Percentiles rank a stretch among this genome's conserved stretches.
phyloP scores from a whole-genome alignment of 2,888 invertebrate species.

The Sphaerophoria rueppellii region DNA sequence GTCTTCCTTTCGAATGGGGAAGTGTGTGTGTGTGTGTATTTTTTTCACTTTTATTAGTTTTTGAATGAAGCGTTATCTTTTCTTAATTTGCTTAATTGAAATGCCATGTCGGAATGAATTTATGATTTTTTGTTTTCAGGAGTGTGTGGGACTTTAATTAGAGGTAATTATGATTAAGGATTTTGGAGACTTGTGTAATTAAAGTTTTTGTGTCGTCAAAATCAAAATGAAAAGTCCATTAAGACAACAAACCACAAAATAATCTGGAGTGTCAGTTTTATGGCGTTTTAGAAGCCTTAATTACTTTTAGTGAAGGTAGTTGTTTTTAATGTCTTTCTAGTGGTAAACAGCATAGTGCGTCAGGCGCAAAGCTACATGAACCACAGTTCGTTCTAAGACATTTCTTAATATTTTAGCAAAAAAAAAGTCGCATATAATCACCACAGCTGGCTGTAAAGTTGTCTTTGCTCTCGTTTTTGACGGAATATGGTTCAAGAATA shows the following conservation, averaged over 20 bases:
- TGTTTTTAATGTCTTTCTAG: too few species aligned
- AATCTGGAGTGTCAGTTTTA: not conserved
- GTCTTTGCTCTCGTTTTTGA: too few species aligned
- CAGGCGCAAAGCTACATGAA: too few species aligned
- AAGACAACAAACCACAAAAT: not conserved
- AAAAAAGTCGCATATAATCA: too few species aligned
- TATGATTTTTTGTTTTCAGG: not conserved
- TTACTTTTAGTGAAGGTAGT: not conserved
- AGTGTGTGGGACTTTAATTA: conserved; percentile 35
- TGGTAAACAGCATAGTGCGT: too few species aligned
- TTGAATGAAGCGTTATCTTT: conserved; percentile 9
- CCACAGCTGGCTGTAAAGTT: too few species aligned
- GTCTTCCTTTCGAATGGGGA: not conserved
- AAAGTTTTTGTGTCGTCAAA: conserved; percentile 33
- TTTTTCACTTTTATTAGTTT: not conserved
- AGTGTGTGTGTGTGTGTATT: not conserved
- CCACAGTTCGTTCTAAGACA: too few species aligned
- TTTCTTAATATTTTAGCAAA: too few species aligned
- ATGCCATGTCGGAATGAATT: conserved; percentile 40
- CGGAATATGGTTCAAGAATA: too few species aligned
- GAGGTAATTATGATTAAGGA: conserved; percentile 22
- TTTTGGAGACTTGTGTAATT: not conserved
- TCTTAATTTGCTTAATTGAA: conserved; percentile 65
- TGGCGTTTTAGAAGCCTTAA: not conserved
- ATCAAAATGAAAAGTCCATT: not conserved